A percentile compares a stretch with the other conserved stretches of the same genome.
These are phyloP conservation scores for Chascanopsetta lugubris DNA, from an alignment of 2,113 vertebrate species.

Conservation along the genomic window DNA sequence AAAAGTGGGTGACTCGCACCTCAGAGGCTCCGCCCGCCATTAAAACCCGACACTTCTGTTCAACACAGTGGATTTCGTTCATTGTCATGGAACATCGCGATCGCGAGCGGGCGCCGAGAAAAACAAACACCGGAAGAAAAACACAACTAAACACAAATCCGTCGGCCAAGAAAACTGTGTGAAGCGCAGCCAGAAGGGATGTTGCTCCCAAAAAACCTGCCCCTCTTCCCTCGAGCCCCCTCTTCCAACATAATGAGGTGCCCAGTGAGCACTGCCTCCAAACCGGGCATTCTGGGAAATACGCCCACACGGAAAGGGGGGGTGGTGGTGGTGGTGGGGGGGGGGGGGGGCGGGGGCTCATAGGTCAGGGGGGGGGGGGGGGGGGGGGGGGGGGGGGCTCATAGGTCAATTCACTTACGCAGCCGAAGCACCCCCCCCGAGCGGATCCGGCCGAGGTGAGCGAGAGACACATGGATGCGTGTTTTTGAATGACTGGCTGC, in stretches of 20 bases:
- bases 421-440: slow-evolving; percentile 48
- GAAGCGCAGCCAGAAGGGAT: slow-evolving; percentile 66
- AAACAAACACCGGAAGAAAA: slow-evolving; percentile 48
- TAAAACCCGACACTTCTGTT: slow-evolving; percentile 51
- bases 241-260: slow-evolving; percentile 66
- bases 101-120: slow-evolving; percentile 33
- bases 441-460: slow-evolving; percentile 60
- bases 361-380: too few relatives aligned
- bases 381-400: too few relatives aligned
- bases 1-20: slow-evolving; percentile 27
- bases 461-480: slow-evolving; percentile 50
- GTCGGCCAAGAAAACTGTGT: slow-evolving; percentile 64
- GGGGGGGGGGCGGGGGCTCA: too few relatives aligned
- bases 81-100: slow-evolving; percentile 52
- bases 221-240: slow-evolving; percentile 47
- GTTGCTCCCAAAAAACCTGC: slow-evolving; percentile 61
- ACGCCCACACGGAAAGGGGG: slow-evolving; percentile 59
- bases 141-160: slow-evolving; percentile 41
- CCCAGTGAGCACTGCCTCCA: slow-evolving; percentile 44
- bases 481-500: slow-evolving; percentile 70
- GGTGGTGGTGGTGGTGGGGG: too few relatives aligned
- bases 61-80: slow-evolving; percentile 38
- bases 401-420: slow-evolving; percentile 70
- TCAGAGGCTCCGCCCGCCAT: slow-evolving; percentile 39
- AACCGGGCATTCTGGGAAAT: slow-evolving; percentile 64